Base-by-base conservation (phyloP, 2,797 vertebrate species). In the Liparis tanakae region DNA sequence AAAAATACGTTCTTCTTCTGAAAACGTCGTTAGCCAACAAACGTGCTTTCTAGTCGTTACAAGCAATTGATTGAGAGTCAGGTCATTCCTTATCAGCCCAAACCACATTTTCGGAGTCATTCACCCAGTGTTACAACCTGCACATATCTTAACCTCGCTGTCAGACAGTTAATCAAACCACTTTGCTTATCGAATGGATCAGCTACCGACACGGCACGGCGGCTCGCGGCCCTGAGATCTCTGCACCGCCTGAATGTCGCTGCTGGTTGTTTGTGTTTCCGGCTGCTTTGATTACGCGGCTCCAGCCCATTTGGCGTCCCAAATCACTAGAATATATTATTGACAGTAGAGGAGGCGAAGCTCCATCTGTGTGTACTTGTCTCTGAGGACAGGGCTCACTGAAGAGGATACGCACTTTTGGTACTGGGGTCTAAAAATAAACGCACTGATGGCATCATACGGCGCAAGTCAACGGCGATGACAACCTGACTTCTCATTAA, bases 281-380 rank as follows among this genome's bases (percentile, higher is more conserved):
- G 75, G 80, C 50, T 53, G 80, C 74, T 87, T 83, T 85, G 92
- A 94, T 95, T 94, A 96, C 93, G 25, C 88, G 91, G 46, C 88
- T 95, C 93, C 94, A 94, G 75, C 94, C 80, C 37, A 95, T 94
- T 86, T 94, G 94, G 78, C 88, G 89, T 73, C 94, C 94, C 74
- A 94, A 87, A 79, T 96, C 94, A 78, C 92, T 92, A 84, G 93
- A 94, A 81, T 93, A 93, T 13, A 94, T 51, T 7, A 95, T 50
- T 7, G 95, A 95, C 67, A 95, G 79, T 33, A 90, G 94, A 93
- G 66, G 86, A 72, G 0, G 94, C 88, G 22, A 94, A 59, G 55
- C 87, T 94, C 83, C 92, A 30, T 92, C 76, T 94, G 82, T 48
- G 81, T 84, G 68, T 84, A 3, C 0, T 81, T 84, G 71, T 95